These are phyloP conservation scores for Geophilus truncorum DNA, from an alignment of 2,888 invertebrate species.

Conservation along the genomic window DNA sequence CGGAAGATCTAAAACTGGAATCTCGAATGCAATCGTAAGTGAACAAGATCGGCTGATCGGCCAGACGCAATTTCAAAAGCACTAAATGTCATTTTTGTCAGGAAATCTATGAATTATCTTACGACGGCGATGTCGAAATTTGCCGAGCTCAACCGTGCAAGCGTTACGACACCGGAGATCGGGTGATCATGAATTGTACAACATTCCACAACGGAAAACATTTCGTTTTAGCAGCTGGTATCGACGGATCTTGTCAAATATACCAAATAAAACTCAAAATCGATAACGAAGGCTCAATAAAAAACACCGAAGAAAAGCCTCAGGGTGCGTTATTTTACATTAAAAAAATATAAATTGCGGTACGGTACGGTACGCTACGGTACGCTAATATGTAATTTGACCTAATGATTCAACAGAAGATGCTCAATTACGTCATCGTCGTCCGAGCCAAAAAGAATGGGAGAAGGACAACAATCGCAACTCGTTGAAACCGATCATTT, in stretches of 20 bases:
- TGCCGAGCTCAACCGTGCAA: slow-evolving; percentile 83
- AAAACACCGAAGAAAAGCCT: background rate
- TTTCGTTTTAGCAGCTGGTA: slow-evolving; percentile 78
- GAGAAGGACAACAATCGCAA: background rate
- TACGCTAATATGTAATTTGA: no score
- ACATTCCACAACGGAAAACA: slow-evolving; percentile 64
- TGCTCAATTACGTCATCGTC: slow-evolving; percentile 29
- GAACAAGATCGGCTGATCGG: no score
- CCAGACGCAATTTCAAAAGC: no score
- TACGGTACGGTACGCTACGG: no score
- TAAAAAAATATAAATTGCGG: no score
- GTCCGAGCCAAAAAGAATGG: background rate
- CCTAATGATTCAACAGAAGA: no score
- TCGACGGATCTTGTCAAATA: slow-evolving; percentile 84
- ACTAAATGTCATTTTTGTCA: slow-evolving; percentile 54
- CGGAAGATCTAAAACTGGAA: slow-evolving; percentile 93
- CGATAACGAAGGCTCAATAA: background rate
- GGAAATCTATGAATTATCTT: slow-evolving; percentile 89
- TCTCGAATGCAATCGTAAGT: slow-evolving; percentile 94
- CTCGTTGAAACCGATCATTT: slow-evolving; percentile 6
- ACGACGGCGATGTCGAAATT: slow-evolving; percentile 72
- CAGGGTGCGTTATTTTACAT: no score
- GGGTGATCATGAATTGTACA: slow-evolving; percentile 87
- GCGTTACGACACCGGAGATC: slow-evolving; percentile 80
- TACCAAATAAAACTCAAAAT: slow-evolving; percentile 54